A percentile compares a stretch with the other conserved stretches of the same genome.
phyloP scores from a whole-genome alignment of 2,888 invertebrate species.

The Epirrhoe tristata region DNA sequence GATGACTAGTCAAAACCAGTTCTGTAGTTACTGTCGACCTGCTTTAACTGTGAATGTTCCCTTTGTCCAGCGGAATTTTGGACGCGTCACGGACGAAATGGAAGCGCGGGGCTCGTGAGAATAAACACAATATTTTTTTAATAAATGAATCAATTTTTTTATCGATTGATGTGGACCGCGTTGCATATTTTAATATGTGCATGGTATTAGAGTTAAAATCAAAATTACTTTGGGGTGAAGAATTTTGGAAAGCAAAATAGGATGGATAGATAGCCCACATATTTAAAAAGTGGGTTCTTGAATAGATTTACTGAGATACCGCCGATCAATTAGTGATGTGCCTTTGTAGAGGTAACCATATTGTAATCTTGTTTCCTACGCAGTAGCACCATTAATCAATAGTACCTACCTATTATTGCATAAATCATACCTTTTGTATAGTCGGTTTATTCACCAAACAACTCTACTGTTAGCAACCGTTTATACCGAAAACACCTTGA shows the following conservation, averaged over 20 bases:
- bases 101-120: conserved; percentile 71
- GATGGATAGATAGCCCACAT: background rate
- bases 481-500: conserved; percentile 47
- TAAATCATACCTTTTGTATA: conserved; percentile 12
- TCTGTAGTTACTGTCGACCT: background rate
- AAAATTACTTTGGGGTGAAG: conserved; percentile 28
- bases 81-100: conserved; percentile 74
- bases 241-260: conserved; percentile 6
- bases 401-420: background rate
- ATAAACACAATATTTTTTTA: conserved; percentile 66
- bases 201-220: conserved; percentile 41
- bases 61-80: conserved; percentile 77
- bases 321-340: no score
- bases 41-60: conserved; percentile 30
- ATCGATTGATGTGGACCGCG: conserved; percentile 43
- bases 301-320: no score
- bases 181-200: conserved; percentile 55
- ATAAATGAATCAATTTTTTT: conserved; percentile 66
- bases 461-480: conserved; percentile 24
- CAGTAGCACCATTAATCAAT: background rate
- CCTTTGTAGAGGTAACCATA: no score
- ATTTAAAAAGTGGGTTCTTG: no score
- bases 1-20: background rate
- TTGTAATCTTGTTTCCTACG: background rate
- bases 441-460: conserved; percentile 18